phyloP scores from a whole-genome alignment of 1,140 invertebrate genomes.

The Drosophila arawakana region DNA sequence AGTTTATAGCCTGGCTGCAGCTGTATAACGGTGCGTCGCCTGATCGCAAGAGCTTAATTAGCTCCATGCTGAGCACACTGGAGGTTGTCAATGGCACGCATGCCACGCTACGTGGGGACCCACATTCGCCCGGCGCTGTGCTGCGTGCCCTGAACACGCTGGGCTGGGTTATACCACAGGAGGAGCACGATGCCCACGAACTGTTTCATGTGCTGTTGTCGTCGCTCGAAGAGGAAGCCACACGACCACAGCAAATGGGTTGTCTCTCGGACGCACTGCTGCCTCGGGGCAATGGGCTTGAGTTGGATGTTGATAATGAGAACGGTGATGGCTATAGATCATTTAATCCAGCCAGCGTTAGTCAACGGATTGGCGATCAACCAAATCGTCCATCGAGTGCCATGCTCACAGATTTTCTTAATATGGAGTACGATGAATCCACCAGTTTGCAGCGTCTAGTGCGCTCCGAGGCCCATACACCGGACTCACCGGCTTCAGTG shows the following conservation, averaged over 20 bases:
- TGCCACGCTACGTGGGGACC: constrained; percentile 88
- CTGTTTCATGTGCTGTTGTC: constrained; percentile 94
- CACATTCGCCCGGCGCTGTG: constrained; percentile 90
- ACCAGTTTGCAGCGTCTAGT: constrained; percentile 76
- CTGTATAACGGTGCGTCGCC: constrained; percentile 85
- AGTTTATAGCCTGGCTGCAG: constrained; percentile 92
- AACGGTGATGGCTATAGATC: constrained; percentile 29
- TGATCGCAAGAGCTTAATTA: constrained; percentile 87
- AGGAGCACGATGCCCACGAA: constrained; percentile 97
- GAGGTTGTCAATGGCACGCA: constrained; percentile 91
- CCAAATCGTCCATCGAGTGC: constrained; percentile 79
- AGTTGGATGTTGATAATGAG: neutral
- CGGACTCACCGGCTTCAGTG: constrained; percentile 80
- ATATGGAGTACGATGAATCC: constrained; percentile 81
- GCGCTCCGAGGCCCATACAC: constrained; percentile 82
- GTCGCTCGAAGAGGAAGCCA: constrained; percentile 93
- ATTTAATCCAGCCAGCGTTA: constrained; percentile 10
- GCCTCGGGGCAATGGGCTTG: constrained; percentile 70
- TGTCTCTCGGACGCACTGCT: constrained; percentile 89
- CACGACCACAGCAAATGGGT: constrained; percentile 85
- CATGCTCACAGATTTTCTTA: constrained; percentile 81
- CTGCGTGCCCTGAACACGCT: constrained; percentile 90
- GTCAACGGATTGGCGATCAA: constrained; percentile 60
- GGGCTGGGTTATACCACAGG: constrained; percentile 93
- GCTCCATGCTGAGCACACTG: constrained; percentile 87